phyloP scores from a whole-genome alignment of 2,888 invertebrate species.

The Sphaerophoria taeniata region DNA sequence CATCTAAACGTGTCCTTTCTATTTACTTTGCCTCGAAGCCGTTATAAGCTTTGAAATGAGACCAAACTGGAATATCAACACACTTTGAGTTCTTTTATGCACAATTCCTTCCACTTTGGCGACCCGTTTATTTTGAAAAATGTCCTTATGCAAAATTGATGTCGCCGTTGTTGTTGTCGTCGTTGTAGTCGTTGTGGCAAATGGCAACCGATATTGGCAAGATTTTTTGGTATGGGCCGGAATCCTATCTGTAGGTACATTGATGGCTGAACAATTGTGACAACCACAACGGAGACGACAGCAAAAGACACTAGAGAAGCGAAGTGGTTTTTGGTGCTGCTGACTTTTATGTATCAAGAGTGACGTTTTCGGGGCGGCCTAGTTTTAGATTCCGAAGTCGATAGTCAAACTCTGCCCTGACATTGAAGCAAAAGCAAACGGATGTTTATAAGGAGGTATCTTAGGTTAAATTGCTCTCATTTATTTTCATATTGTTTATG shows the following conservation, averaged over 20 bases:
- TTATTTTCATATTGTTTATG: conserved; percentile 68
- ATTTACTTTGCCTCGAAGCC: conserved; percentile 43
- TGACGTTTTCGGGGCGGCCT: conserved; percentile 38
- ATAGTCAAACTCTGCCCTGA: conserved; percentile 6
- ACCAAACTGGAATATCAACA: conserved; percentile 38
- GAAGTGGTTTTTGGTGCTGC: neutral
- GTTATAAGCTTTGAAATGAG: conserved; percentile 54
- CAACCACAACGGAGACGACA: conserved; percentile 15
- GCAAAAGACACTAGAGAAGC: neutral
- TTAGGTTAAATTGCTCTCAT: conserved; percentile 67
- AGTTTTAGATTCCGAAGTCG: no score
- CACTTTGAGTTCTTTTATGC: conserved; percentile 62
- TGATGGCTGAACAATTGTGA: conserved; percentile 30
- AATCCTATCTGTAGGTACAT: neutral
- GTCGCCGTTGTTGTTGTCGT: conserved; percentile 39
- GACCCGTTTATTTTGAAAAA: conserved; percentile 72
- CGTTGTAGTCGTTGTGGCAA: conserved; percentile 35
- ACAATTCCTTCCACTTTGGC: conserved; percentile 61
- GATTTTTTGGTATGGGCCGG: conserved; percentile 33
- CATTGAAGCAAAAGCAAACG: conserved; percentile 48
- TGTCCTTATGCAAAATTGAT: conserved; percentile 70
- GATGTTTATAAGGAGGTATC: conserved; percentile 67
- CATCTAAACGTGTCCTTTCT: no score
- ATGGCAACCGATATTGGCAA: conserved; percentile 62
- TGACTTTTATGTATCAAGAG: conserved; percentile 41